Conservation (phyloP, 2,888 invertebrate species). For the Orthonevra nobilis region DNA sequence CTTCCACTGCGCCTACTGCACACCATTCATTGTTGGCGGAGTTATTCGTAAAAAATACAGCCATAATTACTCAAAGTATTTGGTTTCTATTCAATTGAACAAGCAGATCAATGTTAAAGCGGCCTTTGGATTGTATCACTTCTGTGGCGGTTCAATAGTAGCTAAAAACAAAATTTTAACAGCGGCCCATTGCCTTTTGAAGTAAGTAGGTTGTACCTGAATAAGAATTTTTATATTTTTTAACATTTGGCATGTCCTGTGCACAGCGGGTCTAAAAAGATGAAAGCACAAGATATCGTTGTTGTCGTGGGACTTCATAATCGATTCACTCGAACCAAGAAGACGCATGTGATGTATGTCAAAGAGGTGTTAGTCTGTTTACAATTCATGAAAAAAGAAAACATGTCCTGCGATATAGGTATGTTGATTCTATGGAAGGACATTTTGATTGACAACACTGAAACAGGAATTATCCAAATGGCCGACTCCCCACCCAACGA, state of each 20-base stretch:
- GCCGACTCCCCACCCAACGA: neutral
- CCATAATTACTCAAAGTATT: slow-evolving; percentile 7
- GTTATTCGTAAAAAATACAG: no score
- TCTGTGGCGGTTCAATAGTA: slow-evolving; percentile 46
- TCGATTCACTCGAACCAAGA: slow-evolving; percentile 1
- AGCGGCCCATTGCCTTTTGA: slow-evolving; percentile 40
- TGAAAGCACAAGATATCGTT: no score
- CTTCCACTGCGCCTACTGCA: no score
- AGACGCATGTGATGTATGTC: neutral
- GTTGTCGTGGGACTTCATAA: slow-evolving; percentile 26
- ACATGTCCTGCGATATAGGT: no score
- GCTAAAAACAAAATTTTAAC: slow-evolving; percentile 28
- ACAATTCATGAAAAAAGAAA: no score
- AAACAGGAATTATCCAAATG: slow-evolving; percentile 2
- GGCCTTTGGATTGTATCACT: slow-evolving; percentile 25
- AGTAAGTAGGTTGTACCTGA: no score
- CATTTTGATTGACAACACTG: slow-evolving; percentile 1
- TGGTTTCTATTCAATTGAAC: slow-evolving; percentile 32
- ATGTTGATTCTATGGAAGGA: slow-evolving; percentile 15
- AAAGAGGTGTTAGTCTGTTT: no score
- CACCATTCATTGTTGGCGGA: no score
- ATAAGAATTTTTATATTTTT: no score
- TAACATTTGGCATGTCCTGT: no score
- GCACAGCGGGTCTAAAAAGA: no score
- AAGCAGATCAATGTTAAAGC: neutral